phyloP scores from a whole-genome alignment of 2,888 invertebrate species.

The Morpho helenor region DNA sequence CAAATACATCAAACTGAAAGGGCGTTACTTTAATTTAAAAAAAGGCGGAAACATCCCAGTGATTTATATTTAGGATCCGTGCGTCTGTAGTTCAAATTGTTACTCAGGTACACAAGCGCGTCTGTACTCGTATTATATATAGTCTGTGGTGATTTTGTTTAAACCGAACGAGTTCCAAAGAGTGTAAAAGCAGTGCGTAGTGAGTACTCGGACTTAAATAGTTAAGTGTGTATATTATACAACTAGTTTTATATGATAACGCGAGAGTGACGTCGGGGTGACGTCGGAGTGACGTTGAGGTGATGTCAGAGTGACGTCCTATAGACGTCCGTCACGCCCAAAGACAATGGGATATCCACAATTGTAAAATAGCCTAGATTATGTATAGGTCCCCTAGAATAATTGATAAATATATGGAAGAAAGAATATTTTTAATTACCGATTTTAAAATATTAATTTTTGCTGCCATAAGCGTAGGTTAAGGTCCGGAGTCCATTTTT shows the following conservation, averaged over 20 bases:
- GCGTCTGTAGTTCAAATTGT: slow-evolving; percentile 5
- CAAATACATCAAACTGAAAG: not conserved
- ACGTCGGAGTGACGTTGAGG: slow-evolving; percentile 1
- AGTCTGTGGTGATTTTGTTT: slow-evolving; percentile 15
- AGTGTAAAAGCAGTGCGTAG: slow-evolving; percentile 53
- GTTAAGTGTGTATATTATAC: slow-evolving; percentile 39
- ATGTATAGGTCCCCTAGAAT: slow-evolving; percentile 49
- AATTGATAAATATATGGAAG: slow-evolving; percentile 54
- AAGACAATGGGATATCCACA: slow-evolving; percentile 31
- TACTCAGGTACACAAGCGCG: slow-evolving; percentile 12
- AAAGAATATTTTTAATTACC: slow-evolving; percentile 71
- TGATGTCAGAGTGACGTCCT: slow-evolving; percentile 18
- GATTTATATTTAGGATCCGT: slow-evolving; percentile 8
- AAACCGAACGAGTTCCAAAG: slow-evolving; percentile 24
- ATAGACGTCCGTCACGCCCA: slow-evolving; percentile 19
- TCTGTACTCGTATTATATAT: slow-evolving; percentile 9
- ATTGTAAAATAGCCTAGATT: slow-evolving; percentile 63
- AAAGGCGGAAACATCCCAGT: slow-evolving; percentile 8
- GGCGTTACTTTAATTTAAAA: slow-evolving; percentile 10
- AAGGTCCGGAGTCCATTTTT: slow-evolving; percentile 48
- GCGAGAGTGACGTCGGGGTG: slow-evolving; percentile 1
- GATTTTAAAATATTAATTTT: slow-evolving; percentile 40
- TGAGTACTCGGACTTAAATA: slow-evolving; percentile 43
- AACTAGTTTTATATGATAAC: slow-evolving; percentile 35
- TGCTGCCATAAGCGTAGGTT: slow-evolving; percentile 65